A percentile compares a stretch with the other conserved stretches of the same genome.
These are phyloP conservation scores for Physocephala rufipes DNA, from an alignment of 2,888 invertebrate species.

Conservation along the genomic window DNA sequence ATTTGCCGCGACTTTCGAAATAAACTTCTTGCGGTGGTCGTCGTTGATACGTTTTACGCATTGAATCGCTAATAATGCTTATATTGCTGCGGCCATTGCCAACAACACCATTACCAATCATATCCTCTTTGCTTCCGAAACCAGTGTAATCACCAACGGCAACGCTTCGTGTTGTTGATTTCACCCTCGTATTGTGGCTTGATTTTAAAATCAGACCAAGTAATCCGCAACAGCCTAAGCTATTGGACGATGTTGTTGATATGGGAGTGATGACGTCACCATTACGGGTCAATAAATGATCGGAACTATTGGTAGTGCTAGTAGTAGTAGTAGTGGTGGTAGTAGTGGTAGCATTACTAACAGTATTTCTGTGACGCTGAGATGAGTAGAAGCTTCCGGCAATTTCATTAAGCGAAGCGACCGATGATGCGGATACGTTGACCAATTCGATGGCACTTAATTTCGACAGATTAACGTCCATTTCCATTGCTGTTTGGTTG, in stretches of 20 bases:
- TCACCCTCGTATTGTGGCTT: conserved; percentile 43
- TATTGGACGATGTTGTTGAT: conserved; percentile 41
- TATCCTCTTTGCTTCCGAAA: conserved; percentile 38
- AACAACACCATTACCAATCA: conserved; percentile 38
- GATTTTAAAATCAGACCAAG: conserved; percentile 55
- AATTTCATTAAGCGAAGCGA: conserved; percentile 48
- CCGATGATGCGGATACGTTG: conserved; percentile 59
- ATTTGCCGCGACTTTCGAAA: conserved; percentile 82
- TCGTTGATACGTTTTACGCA: conserved; percentile 51
- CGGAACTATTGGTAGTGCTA: conserved; percentile 20
- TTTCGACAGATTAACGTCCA: conserved; percentile 63
- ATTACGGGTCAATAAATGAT: too few species aligned
- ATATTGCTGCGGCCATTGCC: conserved; percentile 35
- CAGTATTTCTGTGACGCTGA: conserved; percentile 42
- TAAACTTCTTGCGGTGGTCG: conserved; percentile 72
- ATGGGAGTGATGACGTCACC: too few species aligned
- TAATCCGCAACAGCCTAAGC: conserved; percentile 56
- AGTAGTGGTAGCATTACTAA: too few species aligned
- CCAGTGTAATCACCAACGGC: conserved; percentile 48
- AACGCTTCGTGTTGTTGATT: conserved; percentile 56
- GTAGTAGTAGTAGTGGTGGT: conserved; percentile 38
- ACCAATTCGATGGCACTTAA: conserved; percentile 58
- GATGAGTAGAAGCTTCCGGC: conserved; percentile 40
- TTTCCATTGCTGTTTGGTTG: conserved; percentile 55
- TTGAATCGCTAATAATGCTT: conserved; percentile 33